Evolutionary conservation across 2,113 vertebrate species (phyloP), one percentile per base, ranked within the genome.

Genomic region (Argyrosomus japonicus): DNA sequence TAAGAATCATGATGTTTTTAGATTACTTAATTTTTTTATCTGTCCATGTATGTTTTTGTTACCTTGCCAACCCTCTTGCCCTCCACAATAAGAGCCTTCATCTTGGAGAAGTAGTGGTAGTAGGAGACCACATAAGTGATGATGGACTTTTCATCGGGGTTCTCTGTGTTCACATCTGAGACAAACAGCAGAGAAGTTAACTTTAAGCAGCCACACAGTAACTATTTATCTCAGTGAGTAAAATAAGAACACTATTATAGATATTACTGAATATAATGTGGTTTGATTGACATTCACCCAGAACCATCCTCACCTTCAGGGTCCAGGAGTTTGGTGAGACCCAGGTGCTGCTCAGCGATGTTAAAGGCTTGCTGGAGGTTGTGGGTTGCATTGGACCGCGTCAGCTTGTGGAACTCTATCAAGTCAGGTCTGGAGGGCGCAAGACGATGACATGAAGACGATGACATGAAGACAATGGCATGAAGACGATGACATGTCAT

Each of bases 51-150:
- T 11, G 17, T 27, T 12, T 36, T 10, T 5, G 0, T 86, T 92
- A 99, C 98, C 97, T 99, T 99, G 75, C 98, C 98, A 0, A 99
- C 97, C 56, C 98, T 94, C 87, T 99, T 99, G 65, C 98, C 98
- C 81, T 99, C 98, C 83, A 99, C 98, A 0, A 98, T 98, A 88
- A 99, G 92, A 3, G 97, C 98, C 93, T 99, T 99, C 98, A 99
- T 99, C 94, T 99, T 99, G 88, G 97, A 99, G 96, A 99, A 99
- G 88, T 99, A 99, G 88, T 99, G 98, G 89, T 99, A 99, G 92
- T 97, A 99, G 48, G 98, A 96, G 11, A 98, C 98, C 51, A 99
- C 98, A 0, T 99, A 99, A 9, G 98, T 99, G 87, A 99, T 97
- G 93, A 99, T 98, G 78, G 98, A 99, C 92, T 99, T 99, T 89